Evolutionary conservation across 2,888 invertebrate genomes (phyloP), one percentile per base, ranked within the genome.

Genomic region (Asteroscopus sphinx): DNA sequence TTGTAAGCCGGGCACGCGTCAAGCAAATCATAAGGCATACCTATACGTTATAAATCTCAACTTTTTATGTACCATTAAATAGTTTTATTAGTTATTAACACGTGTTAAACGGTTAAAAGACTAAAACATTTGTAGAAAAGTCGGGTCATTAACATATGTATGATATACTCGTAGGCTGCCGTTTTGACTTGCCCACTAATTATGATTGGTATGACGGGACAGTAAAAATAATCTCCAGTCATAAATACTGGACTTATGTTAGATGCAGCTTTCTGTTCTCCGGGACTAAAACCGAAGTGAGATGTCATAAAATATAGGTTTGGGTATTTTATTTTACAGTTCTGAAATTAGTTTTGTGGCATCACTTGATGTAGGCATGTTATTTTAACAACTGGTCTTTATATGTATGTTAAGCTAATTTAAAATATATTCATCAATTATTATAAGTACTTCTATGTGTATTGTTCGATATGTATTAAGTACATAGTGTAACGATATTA

Each of bases 61-160:
- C 89, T 92, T 94, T 94, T 94, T 92, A 94, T 93, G 92, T 89
- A 89, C 92, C 92, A 93, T 92, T 92, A 93, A 92, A 89, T 83
- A 82, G 81, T 92, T 94, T 94, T 94, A 94, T 94, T 92, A 89
- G 92, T 90, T 92, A 94, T 94, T 93, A 94, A 94, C 93, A 94
- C 91, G 83, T 94, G 92, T 91, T 92, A 84, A 90, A 89, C 83
- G 87, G 80, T 81, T 87, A 83, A 88, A 87, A 91, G 87, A 89
- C 90, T 91, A 86, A 86, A 92, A 91, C 92, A 91, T 91, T 91
- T 86, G 90, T 92, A 92, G 90, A 91, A 93, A 92, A 89, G 83
- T 86, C 84, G 64, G 84, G 86, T 81, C 89, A 90, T 91, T 91
- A 91, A 91, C 87, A 87, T 88, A 81, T 62, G 66, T 61, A 62